phyloP scores from a whole-genome alignment of 2,888 invertebrate genomes.

The Zeuzera pyrina region DNA sequence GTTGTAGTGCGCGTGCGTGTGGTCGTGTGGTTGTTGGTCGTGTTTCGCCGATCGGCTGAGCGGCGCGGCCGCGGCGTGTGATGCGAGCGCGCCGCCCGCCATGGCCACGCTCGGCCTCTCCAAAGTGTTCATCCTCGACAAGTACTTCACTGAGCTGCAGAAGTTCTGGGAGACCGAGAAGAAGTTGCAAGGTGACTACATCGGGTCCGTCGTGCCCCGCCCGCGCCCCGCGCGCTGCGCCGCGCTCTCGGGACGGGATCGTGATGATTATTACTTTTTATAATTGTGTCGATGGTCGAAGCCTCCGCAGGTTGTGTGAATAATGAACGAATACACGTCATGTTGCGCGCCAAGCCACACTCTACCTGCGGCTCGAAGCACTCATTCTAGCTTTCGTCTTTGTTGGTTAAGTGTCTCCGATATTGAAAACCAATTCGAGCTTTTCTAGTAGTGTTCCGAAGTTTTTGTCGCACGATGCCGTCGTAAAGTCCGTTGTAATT shows the following conservation, averaged over 20 bases:
- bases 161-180: conserved; percentile 98
- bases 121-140: conserved; percentile 98
- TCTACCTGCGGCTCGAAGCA: too few relatives aligned
- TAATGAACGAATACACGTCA: too few relatives aligned
- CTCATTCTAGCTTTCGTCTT: too few relatives aligned
- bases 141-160: conserved; percentile 96
- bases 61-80: conserved; percentile 57
- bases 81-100: conserved; percentile 62
- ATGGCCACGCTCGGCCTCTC: conserved; percentile 97
- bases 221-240: conserved; percentile 10
- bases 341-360: too few relatives aligned
- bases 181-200: conserved; percentile 90
- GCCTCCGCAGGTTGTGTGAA: too few relatives aligned
- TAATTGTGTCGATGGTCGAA: conserved; percentile 23
- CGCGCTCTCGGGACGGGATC: conserved; percentile 7
- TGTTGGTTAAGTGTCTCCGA: too few relatives aligned
- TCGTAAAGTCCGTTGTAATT: too few relatives aligned
- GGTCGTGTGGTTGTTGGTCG: conserved; percentile 28
- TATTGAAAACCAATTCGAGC: too few relatives aligned
- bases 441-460: too few relatives aligned
- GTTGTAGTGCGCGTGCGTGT: conserved; percentile 27
- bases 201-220: conserved; percentile 12
- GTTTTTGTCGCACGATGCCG: too few relatives aligned
- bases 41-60: conserved; percentile 40
- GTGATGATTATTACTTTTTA: conserved; percentile 25